Percentiles rank a stretch among this genome's conserved stretches.
phyloP scores from a whole-genome alignment of 2,888 invertebrate genomes.

The Nephrocerus scutellatus region DNA sequence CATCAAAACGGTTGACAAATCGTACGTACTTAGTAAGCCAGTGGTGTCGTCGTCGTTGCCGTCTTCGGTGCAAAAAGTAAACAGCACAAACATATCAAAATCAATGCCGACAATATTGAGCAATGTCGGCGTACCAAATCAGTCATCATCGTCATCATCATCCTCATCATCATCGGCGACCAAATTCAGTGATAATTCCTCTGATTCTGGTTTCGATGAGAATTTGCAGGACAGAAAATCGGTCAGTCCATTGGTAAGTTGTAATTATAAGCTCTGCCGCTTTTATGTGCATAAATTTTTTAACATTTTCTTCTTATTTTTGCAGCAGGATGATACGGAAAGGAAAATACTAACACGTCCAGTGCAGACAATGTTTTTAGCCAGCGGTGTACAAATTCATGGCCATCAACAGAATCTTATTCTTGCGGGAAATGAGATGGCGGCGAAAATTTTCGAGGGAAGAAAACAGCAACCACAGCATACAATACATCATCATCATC shows the following conservation, averaged over 20 bases:
- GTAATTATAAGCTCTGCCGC: constrained; percentile 2
- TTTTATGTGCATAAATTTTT: no score
- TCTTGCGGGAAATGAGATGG: constrained; percentile 38
- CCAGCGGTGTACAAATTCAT: constrained; percentile 36
- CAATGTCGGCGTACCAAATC: no score
- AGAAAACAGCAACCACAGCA: constrained; percentile 24
- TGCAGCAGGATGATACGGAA: constrained; percentile 37
- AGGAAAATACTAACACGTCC: constrained; percentile 31
- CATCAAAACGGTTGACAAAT: constrained; percentile 27
- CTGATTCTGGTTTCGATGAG: constrained; percentile 68
- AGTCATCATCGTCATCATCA: constrained; percentile 31
- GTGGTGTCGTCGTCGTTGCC: no score
- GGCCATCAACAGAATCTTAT: constrained; percentile 38
- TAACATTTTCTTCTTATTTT: constrained; percentile 10
- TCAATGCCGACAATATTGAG: constrained; percentile 14
- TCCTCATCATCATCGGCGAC: constrained; percentile 36
- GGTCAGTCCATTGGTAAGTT: constrained; percentile 39
- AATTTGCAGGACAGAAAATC: constrained; percentile 43
- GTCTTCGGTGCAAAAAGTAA: no score
- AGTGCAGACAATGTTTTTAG: constrained; percentile 37
- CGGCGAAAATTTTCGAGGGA: constrained; percentile 37
- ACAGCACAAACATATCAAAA: constrained; percentile 14
- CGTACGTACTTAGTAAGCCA: constrained; percentile 20
- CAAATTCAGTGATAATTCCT: constrained; percentile 59
- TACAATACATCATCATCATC: constrained; percentile 9